Evolutionary conservation across 2,888 invertebrate species (phyloP).

Genomic region (Nasonia oneida): DNA sequence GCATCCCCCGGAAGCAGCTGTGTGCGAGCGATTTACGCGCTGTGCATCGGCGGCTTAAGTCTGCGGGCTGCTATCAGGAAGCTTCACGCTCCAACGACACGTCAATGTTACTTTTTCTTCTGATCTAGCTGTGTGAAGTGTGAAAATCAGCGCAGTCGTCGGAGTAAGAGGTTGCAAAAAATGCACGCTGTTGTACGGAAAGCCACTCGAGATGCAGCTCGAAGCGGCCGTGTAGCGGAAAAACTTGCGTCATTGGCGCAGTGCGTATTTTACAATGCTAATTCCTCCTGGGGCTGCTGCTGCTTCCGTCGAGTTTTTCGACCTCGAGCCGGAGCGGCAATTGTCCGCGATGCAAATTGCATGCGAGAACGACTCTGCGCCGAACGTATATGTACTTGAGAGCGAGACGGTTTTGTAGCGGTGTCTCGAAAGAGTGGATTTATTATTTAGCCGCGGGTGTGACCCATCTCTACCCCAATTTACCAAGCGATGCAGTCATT

Average conservation of each 20-base stretch:
- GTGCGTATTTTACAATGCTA: conserved; percentile 53
- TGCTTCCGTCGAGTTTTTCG: conserved; percentile 43
- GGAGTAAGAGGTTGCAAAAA: neutral
- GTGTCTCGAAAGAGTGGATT: neutral
- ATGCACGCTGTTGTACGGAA: too few species aligned
- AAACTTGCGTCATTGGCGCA: conserved; percentile 51
- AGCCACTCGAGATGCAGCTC: too few species aligned
- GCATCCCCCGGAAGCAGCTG: conserved; percentile 12
- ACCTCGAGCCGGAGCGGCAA: conserved; percentile 27
- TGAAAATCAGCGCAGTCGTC: neutral
- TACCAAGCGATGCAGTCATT: too few species aligned
- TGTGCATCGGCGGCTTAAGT: neutral
- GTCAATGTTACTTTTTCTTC: neutral
- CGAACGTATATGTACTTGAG: neutral
- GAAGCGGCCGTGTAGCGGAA: neutral
- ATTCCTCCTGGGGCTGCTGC: conserved; percentile 26
- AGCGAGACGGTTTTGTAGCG: neutral
- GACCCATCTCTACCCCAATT: too few species aligned
- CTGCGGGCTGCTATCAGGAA: neutral
- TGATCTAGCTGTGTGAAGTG: neutral
- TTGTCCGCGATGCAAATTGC: conserved; percentile 26
- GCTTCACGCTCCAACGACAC: neutral
- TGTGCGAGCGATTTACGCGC: conserved; percentile 1
- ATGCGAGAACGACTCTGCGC: neutral
- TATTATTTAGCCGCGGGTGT: too few species aligned